Conservation (phyloP, 2,797 vertebrate genomes). For the Melanotaenia trifasciata region DNA sequence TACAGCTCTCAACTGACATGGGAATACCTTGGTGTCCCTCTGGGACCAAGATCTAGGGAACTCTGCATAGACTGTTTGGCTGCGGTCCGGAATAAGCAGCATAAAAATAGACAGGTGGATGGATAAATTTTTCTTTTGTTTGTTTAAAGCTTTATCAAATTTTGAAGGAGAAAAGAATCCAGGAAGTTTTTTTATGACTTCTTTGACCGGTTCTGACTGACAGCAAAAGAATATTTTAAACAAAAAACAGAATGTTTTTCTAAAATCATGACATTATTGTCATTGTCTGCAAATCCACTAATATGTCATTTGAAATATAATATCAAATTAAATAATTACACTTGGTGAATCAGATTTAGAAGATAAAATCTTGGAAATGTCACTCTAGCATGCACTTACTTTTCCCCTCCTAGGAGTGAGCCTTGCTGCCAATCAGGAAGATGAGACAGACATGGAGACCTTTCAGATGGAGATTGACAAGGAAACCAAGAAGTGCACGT, state of each 20-base stretch:
- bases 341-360: background rate
- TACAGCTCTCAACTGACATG: background rate
- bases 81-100: background rate
- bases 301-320: too few relatives aligned
- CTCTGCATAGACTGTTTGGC: background rate
- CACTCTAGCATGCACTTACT: conserved; percentile 1
- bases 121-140: too few relatives aligned
- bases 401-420: conserved; percentile 86
- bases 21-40: background rate
- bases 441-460: conserved; percentile 94
- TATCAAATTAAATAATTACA: too few relatives aligned
- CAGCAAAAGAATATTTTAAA: background rate
- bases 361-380: background rate
- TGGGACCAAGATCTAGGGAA: background rate
- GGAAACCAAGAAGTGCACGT: conserved; percentile 91
- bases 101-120: background rate
- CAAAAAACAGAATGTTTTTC: background rate
- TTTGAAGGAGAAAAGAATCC: background rate
- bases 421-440: conserved; percentile 96
- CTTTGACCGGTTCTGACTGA: background rate
- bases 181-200: too few relatives aligned
- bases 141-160: background rate
- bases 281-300: background rate
- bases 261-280: background rate
- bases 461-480: conserved; percentile 97